Conservation (phyloP, 2,113 vertebrate species). For the Corydoras sp. region DNA sequence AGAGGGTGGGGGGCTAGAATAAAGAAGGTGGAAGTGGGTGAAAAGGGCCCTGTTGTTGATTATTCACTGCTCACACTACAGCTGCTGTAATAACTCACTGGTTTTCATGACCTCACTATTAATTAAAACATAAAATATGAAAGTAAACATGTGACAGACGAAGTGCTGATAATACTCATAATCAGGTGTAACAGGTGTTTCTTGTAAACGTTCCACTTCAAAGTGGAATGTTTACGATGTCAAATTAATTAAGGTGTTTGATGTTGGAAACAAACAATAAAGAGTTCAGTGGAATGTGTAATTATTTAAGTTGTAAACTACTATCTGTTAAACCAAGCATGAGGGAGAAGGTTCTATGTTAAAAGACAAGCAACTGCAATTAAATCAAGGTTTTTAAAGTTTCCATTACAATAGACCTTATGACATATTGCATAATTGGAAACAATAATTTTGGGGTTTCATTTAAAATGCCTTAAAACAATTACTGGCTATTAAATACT, state of each 20-base stretch:
- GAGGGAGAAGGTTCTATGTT: background rate
- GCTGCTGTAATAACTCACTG: background rate
- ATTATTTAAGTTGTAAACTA: background rate
- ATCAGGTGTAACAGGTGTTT: background rate
- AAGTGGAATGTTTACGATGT: background rate
- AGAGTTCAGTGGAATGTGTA: background rate
- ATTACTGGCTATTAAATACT: too few species aligned
- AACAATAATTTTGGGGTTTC: too few species aligned
- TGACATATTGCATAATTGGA: too few species aligned
- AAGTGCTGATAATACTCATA: too few species aligned
- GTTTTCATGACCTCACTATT: background rate
- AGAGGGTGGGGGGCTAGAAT: conserved; percentile 18
- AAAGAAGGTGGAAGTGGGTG: background rate
- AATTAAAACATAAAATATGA: conserved; percentile 2
- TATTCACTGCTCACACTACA: conserved; percentile 17
- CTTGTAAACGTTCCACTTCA: background rate
- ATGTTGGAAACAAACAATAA: conserved; percentile 3
- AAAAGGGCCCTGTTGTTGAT: conserved; percentile 14
- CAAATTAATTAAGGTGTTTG: background rate
- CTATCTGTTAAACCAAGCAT: background rate
- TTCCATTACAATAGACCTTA: too few species aligned
- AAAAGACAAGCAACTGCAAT: background rate
- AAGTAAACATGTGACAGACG: too few species aligned
- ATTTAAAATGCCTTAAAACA: too few species aligned
- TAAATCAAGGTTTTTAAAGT: background rate